A percentile compares a stretch with the other conserved stretches of the same genome.
Evolutionary conservation across 2,113 vertebrate genomes (phyloP).

Genomic region (Psilopogon haemacephalus): DNA sequence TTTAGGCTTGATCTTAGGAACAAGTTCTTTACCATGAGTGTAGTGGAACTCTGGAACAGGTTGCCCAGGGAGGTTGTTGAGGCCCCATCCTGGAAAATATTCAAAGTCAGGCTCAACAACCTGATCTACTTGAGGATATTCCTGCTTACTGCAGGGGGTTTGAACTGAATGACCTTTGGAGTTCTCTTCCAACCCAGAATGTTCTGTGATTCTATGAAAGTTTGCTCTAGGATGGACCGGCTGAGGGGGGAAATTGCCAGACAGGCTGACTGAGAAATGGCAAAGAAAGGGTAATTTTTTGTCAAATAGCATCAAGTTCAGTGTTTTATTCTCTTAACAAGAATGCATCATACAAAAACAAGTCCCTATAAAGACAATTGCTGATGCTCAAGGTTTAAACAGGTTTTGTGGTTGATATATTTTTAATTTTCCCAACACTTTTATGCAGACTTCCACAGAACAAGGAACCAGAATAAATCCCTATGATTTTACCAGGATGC

Average conservation of each 20-base stretch:
- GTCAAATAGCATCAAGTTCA: background rate
- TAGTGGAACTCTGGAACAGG: no score
- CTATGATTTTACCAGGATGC: background rate
- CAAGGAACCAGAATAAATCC: background rate
- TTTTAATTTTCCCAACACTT: background rate
- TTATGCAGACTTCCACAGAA: background rate
- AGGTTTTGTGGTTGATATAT: background rate
- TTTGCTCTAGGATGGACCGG: rapidly evolving
- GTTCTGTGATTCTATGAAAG: no score
- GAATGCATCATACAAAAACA: no score
- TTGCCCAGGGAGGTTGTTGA: no score
- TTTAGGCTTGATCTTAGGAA: no score
- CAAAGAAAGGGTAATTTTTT: background rate
- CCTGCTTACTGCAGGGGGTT: no score
- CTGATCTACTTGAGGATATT: no score
- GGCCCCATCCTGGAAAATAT: no score
- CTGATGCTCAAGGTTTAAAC: background rate
- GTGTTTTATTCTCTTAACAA: background rate
- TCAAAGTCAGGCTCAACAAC: no score
- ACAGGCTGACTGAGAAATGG: background rate
- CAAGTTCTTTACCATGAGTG: no score
- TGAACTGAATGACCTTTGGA: no score
- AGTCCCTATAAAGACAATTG: background rate
- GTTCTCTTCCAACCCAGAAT: no score
- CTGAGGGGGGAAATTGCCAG: background rate